phyloP scores from a whole-genome alignment of 2,797 vertebrate genomes.

The Carduelis carduelis region DNA sequence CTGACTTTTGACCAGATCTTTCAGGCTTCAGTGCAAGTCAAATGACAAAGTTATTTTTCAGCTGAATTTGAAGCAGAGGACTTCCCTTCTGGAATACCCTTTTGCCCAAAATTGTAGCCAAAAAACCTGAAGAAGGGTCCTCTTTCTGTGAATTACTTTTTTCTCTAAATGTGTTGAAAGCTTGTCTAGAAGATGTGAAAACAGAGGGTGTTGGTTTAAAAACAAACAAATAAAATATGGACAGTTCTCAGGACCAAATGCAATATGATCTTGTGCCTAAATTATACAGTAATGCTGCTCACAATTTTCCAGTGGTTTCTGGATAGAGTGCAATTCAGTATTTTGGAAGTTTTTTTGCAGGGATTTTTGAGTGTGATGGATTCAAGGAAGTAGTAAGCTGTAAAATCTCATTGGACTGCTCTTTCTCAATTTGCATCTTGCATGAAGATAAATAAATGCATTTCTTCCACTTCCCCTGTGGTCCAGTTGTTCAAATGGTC shows the following conservation, averaged over 20 bases:
- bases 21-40: neutral
- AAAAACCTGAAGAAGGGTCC: neutral
- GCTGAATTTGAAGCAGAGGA: neutral
- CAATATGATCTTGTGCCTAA: neutral
- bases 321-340: neutral
- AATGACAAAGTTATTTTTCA: neutral
- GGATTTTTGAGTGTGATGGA: neutral
- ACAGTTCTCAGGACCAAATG: neutral
- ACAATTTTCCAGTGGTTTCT: neutral
- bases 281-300: neutral
- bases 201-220: neutral
- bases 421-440: neutral
- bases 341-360: neutral
- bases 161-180: neutral
- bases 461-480: neutral
- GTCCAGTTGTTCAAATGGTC: neutral
- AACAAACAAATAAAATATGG: neutral
- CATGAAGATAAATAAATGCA: neutral
- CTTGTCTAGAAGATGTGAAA: neutral
- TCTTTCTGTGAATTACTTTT: neutral
- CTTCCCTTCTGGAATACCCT: neutral
- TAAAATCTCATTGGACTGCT: neutral
- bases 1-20: conserved; percentile 8
- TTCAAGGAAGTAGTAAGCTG: neutral
- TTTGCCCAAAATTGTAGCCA: neutral